phyloP scores from a whole-genome alignment of 2,113 vertebrate species.

The Prunella himalayana region DNA sequence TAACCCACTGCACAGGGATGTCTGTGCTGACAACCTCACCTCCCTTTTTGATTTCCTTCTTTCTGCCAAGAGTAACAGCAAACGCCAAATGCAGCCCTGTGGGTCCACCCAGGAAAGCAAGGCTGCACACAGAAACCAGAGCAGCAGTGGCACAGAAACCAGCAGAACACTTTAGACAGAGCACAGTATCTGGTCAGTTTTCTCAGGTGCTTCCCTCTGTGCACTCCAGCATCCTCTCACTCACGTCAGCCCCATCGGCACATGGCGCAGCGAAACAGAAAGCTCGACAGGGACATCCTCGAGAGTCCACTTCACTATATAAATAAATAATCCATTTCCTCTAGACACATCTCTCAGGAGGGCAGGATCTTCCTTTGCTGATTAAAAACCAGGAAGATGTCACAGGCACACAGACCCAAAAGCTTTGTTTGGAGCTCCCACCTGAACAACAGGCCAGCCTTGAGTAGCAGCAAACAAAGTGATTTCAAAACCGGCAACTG shows the following conservation, averaged over 20 bases:
- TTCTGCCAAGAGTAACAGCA: neutral
- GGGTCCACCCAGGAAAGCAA: neutral
- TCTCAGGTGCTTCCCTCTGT: neutral
- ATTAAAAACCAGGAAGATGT: neutral
- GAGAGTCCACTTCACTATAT: neutral
- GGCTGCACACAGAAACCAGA: neutral
- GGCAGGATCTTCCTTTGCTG: neutral
- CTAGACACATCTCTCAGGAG: neutral
- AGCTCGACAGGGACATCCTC: neutral
- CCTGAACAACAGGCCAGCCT: neutral
- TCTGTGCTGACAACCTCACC: neutral
- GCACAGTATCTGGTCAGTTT: neutral
- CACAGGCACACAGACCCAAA: neutral
- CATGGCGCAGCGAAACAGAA: rapidly evolving
- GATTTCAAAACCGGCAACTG: neutral
- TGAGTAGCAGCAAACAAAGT: rapidly evolving
- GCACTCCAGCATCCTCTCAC: neutral
- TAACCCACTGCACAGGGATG: rapidly evolving
- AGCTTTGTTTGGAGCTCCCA: neutral
- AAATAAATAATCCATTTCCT: conserved; percentile 17
- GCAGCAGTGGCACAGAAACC: neutral
- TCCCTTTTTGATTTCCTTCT: neutral
- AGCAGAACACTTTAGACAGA: neutral
- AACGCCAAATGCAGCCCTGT: neutral
- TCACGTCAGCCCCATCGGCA: neutral